These are phyloP conservation scores for Prunella fulvescens DNA, from an alignment of 2,113 vertebrate genomes.

Conservation along the genomic window DNA sequence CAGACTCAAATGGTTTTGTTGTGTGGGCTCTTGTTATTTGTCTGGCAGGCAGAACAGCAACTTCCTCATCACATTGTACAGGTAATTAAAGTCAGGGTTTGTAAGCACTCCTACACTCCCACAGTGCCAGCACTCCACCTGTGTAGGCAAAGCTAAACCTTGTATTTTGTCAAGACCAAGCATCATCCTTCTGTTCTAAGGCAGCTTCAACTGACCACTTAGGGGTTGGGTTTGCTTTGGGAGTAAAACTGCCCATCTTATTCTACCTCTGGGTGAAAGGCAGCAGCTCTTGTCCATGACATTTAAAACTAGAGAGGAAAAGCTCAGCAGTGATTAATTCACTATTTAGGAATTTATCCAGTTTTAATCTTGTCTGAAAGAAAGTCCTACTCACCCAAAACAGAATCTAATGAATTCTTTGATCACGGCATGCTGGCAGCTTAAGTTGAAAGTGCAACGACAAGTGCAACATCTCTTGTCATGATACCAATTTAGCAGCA, in stretches of 20 bases:
- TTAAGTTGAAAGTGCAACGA: background rate
- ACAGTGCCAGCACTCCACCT: rapidly evolving
- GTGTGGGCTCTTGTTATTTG: background rate
- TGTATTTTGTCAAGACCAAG: background rate
- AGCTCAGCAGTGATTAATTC: background rate
- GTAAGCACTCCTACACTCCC: background rate
- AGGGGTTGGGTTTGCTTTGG: background rate
- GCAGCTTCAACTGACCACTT: background rate
- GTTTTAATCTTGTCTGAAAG: background rate
- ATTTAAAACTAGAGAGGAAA: background rate
- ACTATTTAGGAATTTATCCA: background rate
- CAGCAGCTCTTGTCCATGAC: background rate
- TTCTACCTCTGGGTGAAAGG: background rate
- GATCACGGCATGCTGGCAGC: background rate
- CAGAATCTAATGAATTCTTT: background rate
- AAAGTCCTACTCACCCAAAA: background rate
- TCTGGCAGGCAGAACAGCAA: background rate
- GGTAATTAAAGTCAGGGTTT: background rate
- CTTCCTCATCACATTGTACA: background rate
- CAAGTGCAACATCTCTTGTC: background rate
- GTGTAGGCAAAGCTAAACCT: background rate
- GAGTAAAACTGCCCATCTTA: background rate
- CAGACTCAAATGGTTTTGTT: background rate
- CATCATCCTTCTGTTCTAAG: background rate
- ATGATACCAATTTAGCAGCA: background rate